A percentile compares a stretch with the other conserved stretches of the same genome.
Evolutionary conservation across 2,797 vertebrate species (phyloP).

Genomic region (Chiroxiphia lanceolata): DNA sequence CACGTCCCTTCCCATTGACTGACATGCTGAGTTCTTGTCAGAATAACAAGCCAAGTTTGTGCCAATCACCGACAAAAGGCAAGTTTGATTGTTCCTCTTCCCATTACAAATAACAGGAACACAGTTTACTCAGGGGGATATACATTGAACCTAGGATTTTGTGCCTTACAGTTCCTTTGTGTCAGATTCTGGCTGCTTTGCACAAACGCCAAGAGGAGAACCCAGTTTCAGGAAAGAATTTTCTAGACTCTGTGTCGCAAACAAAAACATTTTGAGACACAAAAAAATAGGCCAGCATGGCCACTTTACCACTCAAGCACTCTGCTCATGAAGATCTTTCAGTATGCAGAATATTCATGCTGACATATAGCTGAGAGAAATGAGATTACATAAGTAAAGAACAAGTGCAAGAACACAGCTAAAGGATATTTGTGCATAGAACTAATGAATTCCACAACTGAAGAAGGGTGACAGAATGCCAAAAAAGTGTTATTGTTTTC

Average conservation of each 20-base stretch:
- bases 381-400: not conserved
- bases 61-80: slow-evolving; percentile 56
- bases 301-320: not conserved
- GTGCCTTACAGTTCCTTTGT: not conserved
- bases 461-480: not conserved
- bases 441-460: not conserved
- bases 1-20: slow-evolving; percentile 29
- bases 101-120: slow-evolving; percentile 15
- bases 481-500: not conserved
- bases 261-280: not conserved
- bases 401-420: not conserved
- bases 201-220: not conserved
- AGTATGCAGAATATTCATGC: not conserved
- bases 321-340: not conserved
- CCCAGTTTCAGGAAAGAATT: not conserved
- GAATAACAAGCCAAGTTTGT: slow-evolving; percentile 37
- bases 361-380: not conserved
- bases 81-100: slow-evolving; percentile 38
- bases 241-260: not conserved
- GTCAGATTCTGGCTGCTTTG: not conserved
- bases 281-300: not conserved
- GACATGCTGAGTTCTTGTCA: slow-evolving; percentile 16
- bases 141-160: not conserved
- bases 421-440: not conserved
- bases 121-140: not conserved